Evolutionary conservation across 2,797 vertebrate species (phyloP), one percentile per base, ranked within the genome.

Genomic region (Emys orbicularis): DNA sequence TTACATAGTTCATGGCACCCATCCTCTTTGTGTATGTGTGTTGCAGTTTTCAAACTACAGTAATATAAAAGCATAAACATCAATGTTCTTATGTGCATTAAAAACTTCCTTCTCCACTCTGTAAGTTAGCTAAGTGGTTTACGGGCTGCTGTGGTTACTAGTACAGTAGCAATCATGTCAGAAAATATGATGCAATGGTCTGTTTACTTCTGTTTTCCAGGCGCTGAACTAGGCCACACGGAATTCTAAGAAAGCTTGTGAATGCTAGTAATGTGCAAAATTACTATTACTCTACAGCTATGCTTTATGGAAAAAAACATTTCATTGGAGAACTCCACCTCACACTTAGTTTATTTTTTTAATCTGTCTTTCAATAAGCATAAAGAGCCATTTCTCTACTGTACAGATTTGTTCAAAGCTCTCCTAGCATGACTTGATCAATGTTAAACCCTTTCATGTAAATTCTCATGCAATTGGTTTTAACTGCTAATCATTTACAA

Each of bases 41-140:
- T 41, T 86, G 37, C 86, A 83, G 81, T 88, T 90, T 77, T 21
- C 79, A 21, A 85, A 79, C 47, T 84, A 81, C 84, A 29, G 92
- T 93, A 92, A 86, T 74, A 92, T 53, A 61, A 77, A 59, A 37
- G 19, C 31, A 89, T 41, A 29, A 57, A 27, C 9, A 76, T 34
- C 41, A 37, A 53, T 49, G 65, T 56, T 57, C 44, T 34, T 68
- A 89, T 89, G 52, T 6, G 4, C 2, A 1, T 49, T 54, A 50
- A 93, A 90, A 53, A 18, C 61, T 90, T 96, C 89, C 79, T 54
- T 88, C 54, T 82, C 52, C 57, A 87, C 83, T 82, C 72, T 94
- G 89, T 25, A 59, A 56, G 52, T 93, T 83, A 95, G 83, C 56
- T 90, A 85, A 94, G 86, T 68, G 80, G 56, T 81, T 86, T 90